Evolutionary conservation across 2,888 invertebrate species (phyloP).

Genomic region (Sminthurides aquaticus): DNA sequence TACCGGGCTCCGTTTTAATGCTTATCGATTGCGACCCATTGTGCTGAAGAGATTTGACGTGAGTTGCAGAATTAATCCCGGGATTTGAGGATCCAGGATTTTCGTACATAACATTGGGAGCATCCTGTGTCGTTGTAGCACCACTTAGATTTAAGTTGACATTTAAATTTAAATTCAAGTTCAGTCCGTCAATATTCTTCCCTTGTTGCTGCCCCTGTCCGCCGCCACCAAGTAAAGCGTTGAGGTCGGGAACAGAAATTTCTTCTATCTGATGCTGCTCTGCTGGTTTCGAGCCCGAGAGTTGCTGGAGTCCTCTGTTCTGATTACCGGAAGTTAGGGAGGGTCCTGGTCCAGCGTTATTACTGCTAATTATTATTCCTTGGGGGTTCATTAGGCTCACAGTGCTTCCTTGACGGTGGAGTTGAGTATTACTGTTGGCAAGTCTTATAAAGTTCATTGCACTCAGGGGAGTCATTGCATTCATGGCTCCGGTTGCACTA

Average conservation of each 20-base stretch:
- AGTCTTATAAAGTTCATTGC: constrained; percentile 21
- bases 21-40: background rate
- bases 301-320: background rate
- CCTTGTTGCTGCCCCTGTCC: constrained; percentile 7
- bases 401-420: constrained; percentile 17
- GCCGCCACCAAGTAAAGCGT: constrained; percentile 26
- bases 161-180: constrained; percentile 40
- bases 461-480: constrained; percentile 4
- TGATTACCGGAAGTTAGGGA: background rate
- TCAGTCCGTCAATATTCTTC: constrained; percentile 26
- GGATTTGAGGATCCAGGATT: no score
- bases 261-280: constrained; percentile 27
- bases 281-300: background rate
- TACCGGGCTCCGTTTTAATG: background rate
- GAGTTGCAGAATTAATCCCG: background rate
- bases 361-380: constrained; percentile 19
- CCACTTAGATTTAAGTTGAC: constrained; percentile 36
- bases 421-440: constrained; percentile 11
- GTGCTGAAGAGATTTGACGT: background rate
- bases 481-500: background rate
- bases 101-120: background rate
- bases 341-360: background rate
- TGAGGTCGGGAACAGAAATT: constrained; percentile 35
- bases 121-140: constrained; percentile 1
- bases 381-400: constrained; percentile 19